These are phyloP conservation scores for Lepisosteus osseus DNA, from an alignment of 2,113 vertebrate species.

Conservation along the genomic window DNA sequence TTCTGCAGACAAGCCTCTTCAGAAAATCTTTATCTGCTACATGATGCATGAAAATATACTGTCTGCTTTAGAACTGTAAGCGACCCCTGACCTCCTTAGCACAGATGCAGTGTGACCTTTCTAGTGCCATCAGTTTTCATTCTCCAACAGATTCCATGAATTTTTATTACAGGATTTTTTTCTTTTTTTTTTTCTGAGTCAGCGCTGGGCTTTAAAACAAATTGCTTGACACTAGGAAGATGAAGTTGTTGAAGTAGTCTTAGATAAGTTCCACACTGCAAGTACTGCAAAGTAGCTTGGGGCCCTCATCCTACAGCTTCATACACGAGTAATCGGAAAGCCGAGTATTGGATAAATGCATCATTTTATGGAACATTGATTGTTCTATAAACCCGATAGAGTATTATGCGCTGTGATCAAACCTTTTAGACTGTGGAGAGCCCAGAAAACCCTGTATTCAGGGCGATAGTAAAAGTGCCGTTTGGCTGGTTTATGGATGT, in stretches of 20 bases:
- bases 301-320: slow-evolving; percentile 67
- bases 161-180: slow-evolving; percentile 83
- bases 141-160: slow-evolving; percentile 95
- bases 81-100: slow-evolving; percentile 79
- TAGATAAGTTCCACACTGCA: slow-evolving; percentile 79
- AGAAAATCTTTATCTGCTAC: slow-evolving; percentile 95
- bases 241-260: slow-evolving; percentile 83
- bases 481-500: slow-evolving; percentile 85
- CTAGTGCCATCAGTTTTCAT: slow-evolving; percentile 89
- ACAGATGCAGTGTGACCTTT: slow-evolving; percentile 92
- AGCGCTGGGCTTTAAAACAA: slow-evolving; percentile 78
- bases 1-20: slow-evolving; percentile 58
- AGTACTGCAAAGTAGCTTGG: slow-evolving; percentile 63
- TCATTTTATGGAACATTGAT: slow-evolving; percentile 90
- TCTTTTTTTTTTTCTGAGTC: slow-evolving; percentile 49
- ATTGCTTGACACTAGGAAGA: slow-evolving; percentile 84
- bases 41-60: slow-evolving; percentile 94
- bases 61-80: slow-evolving; percentile 83
- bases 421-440: slow-evolving; percentile 85
- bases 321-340: slow-evolving; percentile 74
- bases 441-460: slow-evolving; percentile 87
- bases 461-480: slow-evolving; percentile 83
- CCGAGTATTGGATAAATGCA: slow-evolving; percentile 85
- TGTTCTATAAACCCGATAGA: slow-evolving; percentile 86
- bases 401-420: slow-evolving; percentile 87